These are phyloP conservation scores for Poeciliopsis turrubarensis DNA, from an alignment of 2,113 vertebrate genomes.

Conservation along the genomic window DNA sequence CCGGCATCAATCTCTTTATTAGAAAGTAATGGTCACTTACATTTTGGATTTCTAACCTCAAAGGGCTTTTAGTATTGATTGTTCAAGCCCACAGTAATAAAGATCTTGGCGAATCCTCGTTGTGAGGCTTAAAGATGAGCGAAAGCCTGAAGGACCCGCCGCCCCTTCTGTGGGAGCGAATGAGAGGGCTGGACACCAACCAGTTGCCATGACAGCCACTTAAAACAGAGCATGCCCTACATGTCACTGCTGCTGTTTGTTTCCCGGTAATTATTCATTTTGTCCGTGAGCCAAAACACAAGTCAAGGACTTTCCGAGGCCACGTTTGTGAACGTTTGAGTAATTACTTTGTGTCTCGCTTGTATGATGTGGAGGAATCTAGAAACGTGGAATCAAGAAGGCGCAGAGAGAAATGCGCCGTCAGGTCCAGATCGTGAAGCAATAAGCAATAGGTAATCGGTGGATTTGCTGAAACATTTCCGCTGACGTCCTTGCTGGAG, in stretches of 20 bases:
- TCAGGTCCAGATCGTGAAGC: conserved; percentile 18
- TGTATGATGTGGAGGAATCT: too few relatives aligned
- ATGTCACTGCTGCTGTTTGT: conserved; percentile 56
- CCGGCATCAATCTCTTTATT: conserved; percentile 67
- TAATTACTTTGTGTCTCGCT: too few relatives aligned
- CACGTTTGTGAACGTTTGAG: not conserved
- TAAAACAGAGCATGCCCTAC: conserved; percentile 27
- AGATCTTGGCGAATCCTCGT: conserved; percentile 58
- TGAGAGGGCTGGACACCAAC: conserved; percentile 30
- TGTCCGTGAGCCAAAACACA: conserved; percentile 45
- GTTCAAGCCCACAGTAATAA: conserved; percentile 55
- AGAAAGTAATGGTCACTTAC: conserved; percentile 73
- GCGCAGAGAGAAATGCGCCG: too few relatives aligned
- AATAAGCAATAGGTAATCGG: not conserved
- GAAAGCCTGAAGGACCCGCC: too few relatives aligned
- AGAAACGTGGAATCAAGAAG: too few relatives aligned
- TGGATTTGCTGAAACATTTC: not conserved
- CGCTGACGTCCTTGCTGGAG: not conserved
- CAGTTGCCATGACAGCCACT: conserved; percentile 28
- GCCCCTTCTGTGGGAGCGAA: not conserved
- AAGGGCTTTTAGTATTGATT: conserved; percentile 65
- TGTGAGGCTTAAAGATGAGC: conserved; percentile 9
- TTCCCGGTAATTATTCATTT: conserved; percentile 77
- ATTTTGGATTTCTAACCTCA: conserved; percentile 52
- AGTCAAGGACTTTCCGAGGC: conserved; percentile 51